Percentiles rank a stretch among this genome's conserved stretches.
Evolutionary conservation across 1,140 invertebrate species (phyloP).

Genomic region (Antheraea pernyi): DNA sequence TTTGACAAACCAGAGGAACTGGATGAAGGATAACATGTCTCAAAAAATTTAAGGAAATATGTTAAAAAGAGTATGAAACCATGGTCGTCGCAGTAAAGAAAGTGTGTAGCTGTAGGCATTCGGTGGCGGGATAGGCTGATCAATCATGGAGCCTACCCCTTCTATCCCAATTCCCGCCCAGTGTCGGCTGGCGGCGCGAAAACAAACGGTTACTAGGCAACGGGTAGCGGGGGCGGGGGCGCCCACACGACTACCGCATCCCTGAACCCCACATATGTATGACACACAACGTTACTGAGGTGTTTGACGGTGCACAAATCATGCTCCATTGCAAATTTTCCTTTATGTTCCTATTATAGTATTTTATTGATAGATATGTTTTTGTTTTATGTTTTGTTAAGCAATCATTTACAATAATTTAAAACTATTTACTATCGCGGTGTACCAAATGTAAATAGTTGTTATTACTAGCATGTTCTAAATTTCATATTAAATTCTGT

Average conservation of each 20-base stretch:
- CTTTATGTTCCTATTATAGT: background rate
- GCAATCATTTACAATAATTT: background rate
- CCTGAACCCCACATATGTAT: constrained; percentile 53
- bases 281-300: constrained; percentile 39
- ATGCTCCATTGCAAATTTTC: background rate
- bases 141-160: constrained; percentile 76
- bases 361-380: background rate
- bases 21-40: background rate
- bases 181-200: constrained; percentile 57
- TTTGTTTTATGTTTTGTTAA: background rate
- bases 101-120: constrained; percentile 66
- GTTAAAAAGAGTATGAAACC: background rate
- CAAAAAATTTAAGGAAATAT: background rate
- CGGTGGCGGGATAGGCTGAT: constrained; percentile 72
- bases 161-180: constrained; percentile 61
- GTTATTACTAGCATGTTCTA: no score
- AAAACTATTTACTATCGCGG: no score
- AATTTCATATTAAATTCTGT: no score
- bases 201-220: constrained; percentile 73
- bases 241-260: constrained; percentile 56
- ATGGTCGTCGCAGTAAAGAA: constrained; percentile 8
- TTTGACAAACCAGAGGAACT: background rate
- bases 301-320: background rate
- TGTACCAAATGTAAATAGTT: no score
- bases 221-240: constrained; percentile 47